Percentiles rank a stretch among this genome's conserved stretches.
phyloP scores from a whole-genome alignment of 1,140 invertebrate species.

The Dendroctonus valens region DNA sequence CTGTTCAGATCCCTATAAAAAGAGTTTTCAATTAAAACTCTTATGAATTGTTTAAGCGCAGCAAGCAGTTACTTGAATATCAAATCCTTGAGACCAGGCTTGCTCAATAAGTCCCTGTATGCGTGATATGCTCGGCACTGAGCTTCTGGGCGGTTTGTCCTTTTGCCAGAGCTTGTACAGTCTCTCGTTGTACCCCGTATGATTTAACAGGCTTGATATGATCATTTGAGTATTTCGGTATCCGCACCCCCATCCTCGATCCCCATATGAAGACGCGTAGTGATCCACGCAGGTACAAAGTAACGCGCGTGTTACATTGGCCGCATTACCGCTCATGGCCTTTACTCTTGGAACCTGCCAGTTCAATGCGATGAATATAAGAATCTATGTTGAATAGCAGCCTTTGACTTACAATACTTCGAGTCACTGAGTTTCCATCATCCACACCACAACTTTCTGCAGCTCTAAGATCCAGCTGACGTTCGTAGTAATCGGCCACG shows the following conservation, averaged over 20 bases:
- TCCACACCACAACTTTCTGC: conserved; percentile 78
- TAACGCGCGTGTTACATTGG: conserved; percentile 66
- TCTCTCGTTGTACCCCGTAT: conserved; percentile 70
- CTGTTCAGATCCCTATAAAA: conserved; percentile 73
- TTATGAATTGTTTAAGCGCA: neutral
- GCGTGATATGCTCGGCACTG: conserved; percentile 80
- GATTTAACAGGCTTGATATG: conserved; percentile 74
- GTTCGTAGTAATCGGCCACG: conserved; percentile 81
- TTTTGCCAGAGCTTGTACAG: conserved; percentile 59
- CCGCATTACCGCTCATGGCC: conserved; percentile 65
- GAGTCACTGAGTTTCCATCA: conserved; percentile 76
- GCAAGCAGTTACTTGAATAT: conserved; percentile 58
- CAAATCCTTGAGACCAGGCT: conserved; percentile 87
- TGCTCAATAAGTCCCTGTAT: conserved; percentile 81
- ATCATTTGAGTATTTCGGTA: conserved; percentile 91
- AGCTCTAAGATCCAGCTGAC: conserved; percentile 69
- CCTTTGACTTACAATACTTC: conserved; percentile 44
- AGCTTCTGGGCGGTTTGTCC: conserved; percentile 57
- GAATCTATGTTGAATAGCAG: neutral
- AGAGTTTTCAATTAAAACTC: neutral
- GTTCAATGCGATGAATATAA: conserved; percentile 1
- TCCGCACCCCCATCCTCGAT: conserved; percentile 88
- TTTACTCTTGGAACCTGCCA: conserved; percentile 69
- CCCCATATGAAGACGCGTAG: conserved; percentile 83
- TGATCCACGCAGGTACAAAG: conserved; percentile 80